Evolutionary conservation across 2,888 invertebrate genomes (phyloP), one percentile per base, ranked within the genome.

Genomic region (Melikaiella ostensackeni): DNA sequence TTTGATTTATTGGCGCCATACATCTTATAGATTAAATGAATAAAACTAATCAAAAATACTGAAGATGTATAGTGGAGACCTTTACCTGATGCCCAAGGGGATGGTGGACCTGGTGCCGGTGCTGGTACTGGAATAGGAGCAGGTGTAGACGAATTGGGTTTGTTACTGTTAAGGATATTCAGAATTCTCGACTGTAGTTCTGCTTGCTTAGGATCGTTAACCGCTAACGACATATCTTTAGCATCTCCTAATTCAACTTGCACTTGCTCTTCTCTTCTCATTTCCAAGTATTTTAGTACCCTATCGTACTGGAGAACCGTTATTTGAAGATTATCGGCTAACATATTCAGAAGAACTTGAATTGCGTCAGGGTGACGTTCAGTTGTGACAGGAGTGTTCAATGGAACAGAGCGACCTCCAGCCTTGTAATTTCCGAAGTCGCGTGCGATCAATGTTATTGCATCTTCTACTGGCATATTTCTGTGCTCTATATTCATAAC

Each of bases 391-490:
- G 94, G 92, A 57, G 93, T 92, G 76, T 93, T 92, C 80, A 93
- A 91, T 42, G 94, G 93, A 83, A 94, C 94, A 75, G 93, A 92
- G 89, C 93, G 92, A 78, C 93, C 92, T 27, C 93, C 93, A 77
- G 93, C 91, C 91, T 93, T 93, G 87, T 95, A 95, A 85, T 91
- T 92, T 35, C 93, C 93, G 87, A 95, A 95, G 86, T 97, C 96
- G 1, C 95, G 94, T 11, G 94, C 94, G 42, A 98, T 93, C 81
- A 98, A 92, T 82, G 94, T 94, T 78, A 98, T 92, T 0, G 98
- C 97, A 91, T 98, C 98, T 77, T 98, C 98, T 57, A 98, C 90
- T 0, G 98, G 98, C 97, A 98, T 98, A 92, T 98, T 98, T 85
- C 98, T 95, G 92, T 98, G 98, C 89, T 98, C 98, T 95, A 93